Evolutionary conservation across 2,113 vertebrate species (phyloP).

Genomic region (Nansenia antarctica): DNA sequence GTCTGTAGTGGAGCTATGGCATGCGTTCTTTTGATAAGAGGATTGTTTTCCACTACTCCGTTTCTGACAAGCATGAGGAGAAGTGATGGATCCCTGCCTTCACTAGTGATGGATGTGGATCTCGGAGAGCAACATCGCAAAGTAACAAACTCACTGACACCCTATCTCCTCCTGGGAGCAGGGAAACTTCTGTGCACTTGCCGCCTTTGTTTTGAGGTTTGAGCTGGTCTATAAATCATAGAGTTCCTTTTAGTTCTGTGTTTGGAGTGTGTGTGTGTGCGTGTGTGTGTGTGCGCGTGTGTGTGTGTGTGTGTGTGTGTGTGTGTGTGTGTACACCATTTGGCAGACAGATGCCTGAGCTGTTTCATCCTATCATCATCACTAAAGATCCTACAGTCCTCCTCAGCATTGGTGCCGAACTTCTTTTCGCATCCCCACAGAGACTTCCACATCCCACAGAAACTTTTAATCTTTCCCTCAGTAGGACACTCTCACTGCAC

Average conservation of each 20-base stretch:
- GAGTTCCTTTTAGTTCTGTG: no score
- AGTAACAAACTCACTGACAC: conserved; percentile 22
- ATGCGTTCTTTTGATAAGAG: no score
- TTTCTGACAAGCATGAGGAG: background rate
- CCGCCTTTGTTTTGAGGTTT: background rate
- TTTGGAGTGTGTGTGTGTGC: no score
- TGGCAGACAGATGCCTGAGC: background rate
- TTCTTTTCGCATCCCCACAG: background rate
- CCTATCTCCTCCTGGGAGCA: conserved; percentile 10
- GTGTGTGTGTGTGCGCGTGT: background rate
- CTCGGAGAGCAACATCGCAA: conserved; percentile 15
- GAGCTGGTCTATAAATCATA: conserved; percentile 24
- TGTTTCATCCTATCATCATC: background rate
- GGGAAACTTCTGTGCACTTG: conserved; percentile 12
- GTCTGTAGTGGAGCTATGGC: no score
- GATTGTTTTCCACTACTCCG: no score
- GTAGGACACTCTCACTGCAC: background rate
- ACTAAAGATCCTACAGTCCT: background rate
- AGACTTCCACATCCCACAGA: background rate
- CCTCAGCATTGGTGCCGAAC: background rate
- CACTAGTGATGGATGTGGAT: conserved; percentile 12
- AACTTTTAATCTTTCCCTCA: background rate
- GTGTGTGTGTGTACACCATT: background rate
- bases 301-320: background rate
- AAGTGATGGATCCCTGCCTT: background rate